Conservation (phyloP, 2,888 invertebrate species). For the Acleris literana region DNA sequence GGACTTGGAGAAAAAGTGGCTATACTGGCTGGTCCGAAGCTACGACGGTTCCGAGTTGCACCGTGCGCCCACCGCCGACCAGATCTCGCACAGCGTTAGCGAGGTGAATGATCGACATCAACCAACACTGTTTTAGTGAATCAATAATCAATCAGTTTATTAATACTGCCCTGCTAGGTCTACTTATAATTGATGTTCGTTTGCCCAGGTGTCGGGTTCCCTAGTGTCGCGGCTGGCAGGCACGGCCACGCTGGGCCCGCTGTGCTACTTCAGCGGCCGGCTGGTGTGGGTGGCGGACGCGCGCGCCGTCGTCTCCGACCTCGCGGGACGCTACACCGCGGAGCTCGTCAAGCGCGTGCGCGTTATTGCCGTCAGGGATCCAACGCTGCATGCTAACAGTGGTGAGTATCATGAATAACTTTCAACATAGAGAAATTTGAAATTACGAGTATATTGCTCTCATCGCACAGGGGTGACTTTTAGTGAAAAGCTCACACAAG, state of each 20-base stretch:
- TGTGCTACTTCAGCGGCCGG: constrained; percentile 91
- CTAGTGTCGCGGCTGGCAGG: constrained; percentile 68
- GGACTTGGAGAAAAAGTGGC: constrained; percentile 89
- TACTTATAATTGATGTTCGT: neutral
- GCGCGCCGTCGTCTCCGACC: constrained; percentile 89
- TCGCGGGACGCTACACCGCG: constrained; percentile 89
- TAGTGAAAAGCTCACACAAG: too few species aligned
- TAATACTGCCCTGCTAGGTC: neutral
- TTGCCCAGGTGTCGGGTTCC: constrained; percentile 65
- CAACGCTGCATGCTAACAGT: constrained; percentile 85
- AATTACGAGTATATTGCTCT: too few species aligned
- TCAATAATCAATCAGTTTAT: neutral
- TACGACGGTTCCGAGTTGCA: constrained; percentile 90
- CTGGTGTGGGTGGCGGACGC: constrained; percentile 92
- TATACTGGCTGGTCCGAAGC: constrained; percentile 94
- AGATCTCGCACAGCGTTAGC: constrained; percentile 66
- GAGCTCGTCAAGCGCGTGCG: constrained; percentile 86
- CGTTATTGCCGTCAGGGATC: constrained; percentile 89
- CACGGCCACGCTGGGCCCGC: constrained; percentile 85
- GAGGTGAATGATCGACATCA: constrained; percentile 53
- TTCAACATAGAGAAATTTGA: too few species aligned
- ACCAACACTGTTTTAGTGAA: neutral
- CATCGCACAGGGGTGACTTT: too few species aligned
- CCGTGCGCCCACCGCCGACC: constrained; percentile 86
- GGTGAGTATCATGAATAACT: constrained; percentile 59